Evolutionary conservation across 2,888 invertebrate species (phyloP).

Genomic region (Andrena marginata): DNA sequence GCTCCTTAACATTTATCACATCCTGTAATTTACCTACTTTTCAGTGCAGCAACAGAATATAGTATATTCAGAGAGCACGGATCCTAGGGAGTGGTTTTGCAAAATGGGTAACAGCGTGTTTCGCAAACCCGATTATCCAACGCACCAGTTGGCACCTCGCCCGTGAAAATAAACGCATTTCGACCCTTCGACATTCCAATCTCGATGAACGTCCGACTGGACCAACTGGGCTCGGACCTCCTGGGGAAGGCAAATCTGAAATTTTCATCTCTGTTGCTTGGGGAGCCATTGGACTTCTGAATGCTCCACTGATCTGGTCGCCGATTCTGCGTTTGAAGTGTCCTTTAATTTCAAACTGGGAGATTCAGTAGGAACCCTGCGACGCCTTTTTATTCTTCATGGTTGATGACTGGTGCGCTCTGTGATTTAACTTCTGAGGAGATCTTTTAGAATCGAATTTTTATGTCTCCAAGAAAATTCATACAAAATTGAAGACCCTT

Average conservation of each 20-base stretch:
- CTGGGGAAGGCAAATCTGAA: not conserved
- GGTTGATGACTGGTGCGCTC: too few species aligned
- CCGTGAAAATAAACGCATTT: conserved; percentile 69
- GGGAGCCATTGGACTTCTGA: too few species aligned
- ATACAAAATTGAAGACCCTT: too few species aligned
- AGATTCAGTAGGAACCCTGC: too few species aligned
- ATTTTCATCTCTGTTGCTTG: not conserved
- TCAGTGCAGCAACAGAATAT: not conserved
- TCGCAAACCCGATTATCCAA: conserved; percentile 30
- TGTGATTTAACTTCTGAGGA: too few species aligned
- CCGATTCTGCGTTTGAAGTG: too few species aligned
- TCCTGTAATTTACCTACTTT: not conserved
- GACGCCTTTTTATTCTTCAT: too few species aligned
- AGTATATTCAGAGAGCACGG: too few species aligned
- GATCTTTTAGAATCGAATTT: too few species aligned
- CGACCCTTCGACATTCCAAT: conserved; percentile 44
- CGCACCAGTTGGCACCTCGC: conserved; percentile 66
- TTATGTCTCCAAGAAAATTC: too few species aligned
- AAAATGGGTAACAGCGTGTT: not conserved
- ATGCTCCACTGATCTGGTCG: too few species aligned
- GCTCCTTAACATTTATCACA: conserved; percentile 7
- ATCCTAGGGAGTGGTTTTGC: not conserved
- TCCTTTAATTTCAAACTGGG: too few species aligned
- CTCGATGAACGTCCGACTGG: conserved; percentile 29
- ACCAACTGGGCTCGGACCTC: not conserved